Percentiles rank a stretch among this genome's conserved stretches.
These are phyloP conservation scores for Leptobrachium leishanense DNA, from an alignment of 2,113 vertebrate genomes.

Conservation along the genomic window DNA sequence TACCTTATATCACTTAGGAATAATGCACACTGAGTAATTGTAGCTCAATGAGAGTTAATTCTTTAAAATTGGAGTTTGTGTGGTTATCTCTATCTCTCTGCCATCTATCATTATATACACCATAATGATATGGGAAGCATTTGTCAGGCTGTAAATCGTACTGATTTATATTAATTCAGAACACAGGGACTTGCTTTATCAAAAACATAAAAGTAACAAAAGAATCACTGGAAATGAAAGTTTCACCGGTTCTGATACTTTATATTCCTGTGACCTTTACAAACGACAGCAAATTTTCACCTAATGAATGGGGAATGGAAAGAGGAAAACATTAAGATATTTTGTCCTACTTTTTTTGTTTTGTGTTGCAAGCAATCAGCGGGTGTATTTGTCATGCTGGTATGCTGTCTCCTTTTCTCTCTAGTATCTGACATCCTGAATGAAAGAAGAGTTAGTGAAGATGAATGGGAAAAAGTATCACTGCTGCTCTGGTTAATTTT, in stretches of 20 bases:
- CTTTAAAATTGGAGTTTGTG: too few species aligned
- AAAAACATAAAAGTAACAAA: conserved; percentile 37
- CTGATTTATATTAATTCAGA: neutral
- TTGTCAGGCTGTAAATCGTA: too few species aligned
- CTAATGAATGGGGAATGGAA: conserved; percentile 70
- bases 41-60: too few species aligned
- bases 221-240: conserved; percentile 48
- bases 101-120: too few species aligned
- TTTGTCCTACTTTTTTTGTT: conserved; percentile 70
- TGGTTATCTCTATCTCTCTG: too few species aligned
- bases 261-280: conserved; percentile 67
- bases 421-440: conserved; percentile 64
- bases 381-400: conserved; percentile 69
- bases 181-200: conserved; percentile 2
- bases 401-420: conserved; percentile 59
- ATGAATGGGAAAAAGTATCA: conserved; percentile 67
- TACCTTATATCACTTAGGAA: too few species aligned
- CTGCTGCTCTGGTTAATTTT: conserved; percentile 67
- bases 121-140: too few species aligned
- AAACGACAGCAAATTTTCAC: conserved; percentile 67
- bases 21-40: too few species aligned
- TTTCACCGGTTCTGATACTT: conserved; percentile 56
- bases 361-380: conserved; percentile 72
- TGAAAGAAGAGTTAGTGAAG: conserved; percentile 70
- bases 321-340: conserved; percentile 76